Conservation (phyloP, 2,113 vertebrate species). For the Chionodraco myersi region DNA sequence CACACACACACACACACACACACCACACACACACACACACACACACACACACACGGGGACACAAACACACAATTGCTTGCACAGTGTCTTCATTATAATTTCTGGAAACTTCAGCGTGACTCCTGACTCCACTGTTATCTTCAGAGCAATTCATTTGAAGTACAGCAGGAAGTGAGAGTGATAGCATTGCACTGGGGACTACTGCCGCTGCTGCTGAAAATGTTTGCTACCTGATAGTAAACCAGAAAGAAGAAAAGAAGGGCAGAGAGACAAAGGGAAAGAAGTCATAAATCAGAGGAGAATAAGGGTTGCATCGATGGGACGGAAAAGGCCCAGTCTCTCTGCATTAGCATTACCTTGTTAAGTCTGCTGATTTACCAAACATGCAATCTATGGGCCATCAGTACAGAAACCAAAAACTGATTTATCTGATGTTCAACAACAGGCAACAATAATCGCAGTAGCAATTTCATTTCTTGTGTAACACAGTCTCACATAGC, state of each 20-base stretch:
- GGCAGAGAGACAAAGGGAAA: constrained; percentile 8
- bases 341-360: neutral
- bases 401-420: neutral
- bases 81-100: constrained; percentile 45
- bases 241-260: constrained; percentile 11
- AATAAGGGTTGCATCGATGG: neutral
- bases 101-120: constrained; percentile 51
- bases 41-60: neutral
- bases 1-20: neutral
- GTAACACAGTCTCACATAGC: too few relatives aligned
- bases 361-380: neutral
- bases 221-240: constrained; percentile 29
- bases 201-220: constrained; percentile 7
- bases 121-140: constrained; percentile 49
- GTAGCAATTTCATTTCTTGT: too few relatives aligned
- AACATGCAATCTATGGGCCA: too few relatives aligned
- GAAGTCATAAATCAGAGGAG: constrained; percentile 14
- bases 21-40: neutral
- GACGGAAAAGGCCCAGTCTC: neutral
- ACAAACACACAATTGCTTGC: neutral
- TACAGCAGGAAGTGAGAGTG: constrained; percentile 61
- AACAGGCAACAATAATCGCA: neutral
- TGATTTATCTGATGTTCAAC: neutral
- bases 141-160: constrained; percentile 64
- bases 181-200: constrained; percentile 50